phyloP scores from a whole-genome alignment of 2,797 vertebrate species.

The Anomalospiza imberbis region DNA sequence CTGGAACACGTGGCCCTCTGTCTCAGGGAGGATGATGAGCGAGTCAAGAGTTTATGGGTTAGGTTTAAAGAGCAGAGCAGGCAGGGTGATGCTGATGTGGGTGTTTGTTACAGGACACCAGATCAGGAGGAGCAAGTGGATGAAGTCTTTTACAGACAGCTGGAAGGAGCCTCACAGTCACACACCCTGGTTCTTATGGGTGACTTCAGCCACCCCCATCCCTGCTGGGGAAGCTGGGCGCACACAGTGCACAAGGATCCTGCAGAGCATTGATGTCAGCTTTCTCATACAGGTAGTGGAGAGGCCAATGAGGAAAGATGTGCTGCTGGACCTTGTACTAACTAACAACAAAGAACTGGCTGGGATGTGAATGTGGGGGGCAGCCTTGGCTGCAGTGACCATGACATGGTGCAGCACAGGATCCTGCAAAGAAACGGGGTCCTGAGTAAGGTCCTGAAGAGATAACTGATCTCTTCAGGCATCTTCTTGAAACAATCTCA shows the following conservation, averaged over 20 bases:
- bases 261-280: background rate
- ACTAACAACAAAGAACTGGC: background rate
- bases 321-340: background rate
- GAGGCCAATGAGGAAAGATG: background rate
- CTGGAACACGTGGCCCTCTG: rapidly evolving
- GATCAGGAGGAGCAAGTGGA: background rate
- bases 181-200: background rate
- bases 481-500: background rate
- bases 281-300: background rate
- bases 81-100: background rate
- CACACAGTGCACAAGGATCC: background rate
- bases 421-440: background rate
- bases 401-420: background rate
- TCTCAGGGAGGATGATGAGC: background rate
- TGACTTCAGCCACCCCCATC: background rate
- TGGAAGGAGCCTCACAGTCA: background rate
- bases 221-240: background rate
- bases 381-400: background rate
- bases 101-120: background rate
- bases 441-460: background rate
- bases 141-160: background rate
- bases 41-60: background rate
- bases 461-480: background rate
- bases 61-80: background rate
- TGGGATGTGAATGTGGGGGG: background rate